Percentiles rank a stretch among this genome's conserved stretches.
Conservation (phyloP, 2,797 vertebrate genomes). For the Neostethus bicornis region DNA sequence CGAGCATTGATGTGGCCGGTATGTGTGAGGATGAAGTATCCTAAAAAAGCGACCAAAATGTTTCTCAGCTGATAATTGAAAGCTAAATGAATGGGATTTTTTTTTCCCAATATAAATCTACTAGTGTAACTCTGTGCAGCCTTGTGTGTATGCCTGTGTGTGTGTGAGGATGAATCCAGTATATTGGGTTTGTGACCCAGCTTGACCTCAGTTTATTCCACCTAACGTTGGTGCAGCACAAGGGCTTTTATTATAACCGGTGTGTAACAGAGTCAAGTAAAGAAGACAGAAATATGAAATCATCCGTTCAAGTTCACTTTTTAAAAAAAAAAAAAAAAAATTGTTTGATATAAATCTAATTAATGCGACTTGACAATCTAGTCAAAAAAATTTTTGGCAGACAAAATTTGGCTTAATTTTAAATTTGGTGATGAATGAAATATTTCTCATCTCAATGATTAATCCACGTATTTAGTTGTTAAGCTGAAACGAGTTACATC, state of each 20-base stretch:
- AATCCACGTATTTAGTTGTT: background rate
- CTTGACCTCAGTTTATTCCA: constrained; percentile 3
- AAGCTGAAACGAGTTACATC: too few relatives aligned
- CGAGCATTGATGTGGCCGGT: constrained; percentile 24
- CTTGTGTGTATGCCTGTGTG: background rate
- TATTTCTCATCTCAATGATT: background rate
- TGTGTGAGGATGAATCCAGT: background rate
- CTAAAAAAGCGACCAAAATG: constrained; percentile 24
- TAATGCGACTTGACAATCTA: background rate
- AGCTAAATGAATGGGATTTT: constrained; percentile 1
- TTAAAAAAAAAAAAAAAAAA: too few relatives aligned
- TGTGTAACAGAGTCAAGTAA: background rate
- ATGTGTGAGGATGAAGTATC: constrained; percentile 16
- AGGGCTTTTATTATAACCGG: background rate
- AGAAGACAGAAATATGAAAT: background rate
- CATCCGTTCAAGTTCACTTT: too few relatives aligned
- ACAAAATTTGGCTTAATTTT: background rate
- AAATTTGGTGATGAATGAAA: background rate
- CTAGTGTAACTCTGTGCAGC: background rate
- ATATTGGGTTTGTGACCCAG: constrained; percentile 7
- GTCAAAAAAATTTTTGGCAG: background rate
- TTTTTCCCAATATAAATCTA: constrained; percentile 6
- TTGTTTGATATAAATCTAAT: background rate
- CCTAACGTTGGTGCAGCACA: background rate
- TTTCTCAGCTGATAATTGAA: constrained; percentile 27